Evolutionary conservation across 2,797 vertebrate species (phyloP), one percentile per base, ranked within the genome.

Genomic region (Alectoris magna): DNA sequence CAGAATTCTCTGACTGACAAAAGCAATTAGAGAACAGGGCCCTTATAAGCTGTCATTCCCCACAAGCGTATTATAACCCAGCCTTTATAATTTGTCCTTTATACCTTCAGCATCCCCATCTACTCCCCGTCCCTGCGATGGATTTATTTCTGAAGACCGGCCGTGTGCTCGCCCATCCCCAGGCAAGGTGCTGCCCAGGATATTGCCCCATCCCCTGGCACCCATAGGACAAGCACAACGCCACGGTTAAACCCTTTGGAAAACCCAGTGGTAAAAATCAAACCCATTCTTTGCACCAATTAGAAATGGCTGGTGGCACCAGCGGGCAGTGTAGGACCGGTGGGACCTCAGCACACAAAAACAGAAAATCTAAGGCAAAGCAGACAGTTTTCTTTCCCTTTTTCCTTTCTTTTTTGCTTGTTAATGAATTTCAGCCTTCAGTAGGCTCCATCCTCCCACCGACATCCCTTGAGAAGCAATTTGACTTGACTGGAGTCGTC

Each of bases 31-130:
- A 87, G 93, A 94, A 91, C 73, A 36, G 71, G 85, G 73, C 75
- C 82, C 85, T 92, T 88, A 94, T 46, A 91, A 92, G 85, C 87
- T 92, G 95, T 93, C 93, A 79, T 92, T 91, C 92, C 92, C 93
- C 91, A 92, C 62, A 34, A 96, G 89, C 93, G 84, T 91, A 94
- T 95, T 96, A 94, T 91, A 94, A 88, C 71, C 16, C 93, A 92
- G 94, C 93, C 96, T 96, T 96, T 94, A 72, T 88, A 64, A 4
- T 84, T 58, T 95, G 96, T 96, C 96, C 95, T 96, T 96, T 96
- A 88, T 26, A 87, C 89, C 59, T 91, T 73, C 89, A 84, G 79
- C 4, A 1, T 73, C 36, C 94, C 87, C 85, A 86, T 76, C 83
- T 0, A 0, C 48, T 91, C 75, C 43, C 79, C 73, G 87, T 72